Percentiles rank a stretch among this genome's conserved stretches.
phyloP scores from a whole-genome alignment of 2,888 invertebrate species.

The Aphidoletes aphidimyza region DNA sequence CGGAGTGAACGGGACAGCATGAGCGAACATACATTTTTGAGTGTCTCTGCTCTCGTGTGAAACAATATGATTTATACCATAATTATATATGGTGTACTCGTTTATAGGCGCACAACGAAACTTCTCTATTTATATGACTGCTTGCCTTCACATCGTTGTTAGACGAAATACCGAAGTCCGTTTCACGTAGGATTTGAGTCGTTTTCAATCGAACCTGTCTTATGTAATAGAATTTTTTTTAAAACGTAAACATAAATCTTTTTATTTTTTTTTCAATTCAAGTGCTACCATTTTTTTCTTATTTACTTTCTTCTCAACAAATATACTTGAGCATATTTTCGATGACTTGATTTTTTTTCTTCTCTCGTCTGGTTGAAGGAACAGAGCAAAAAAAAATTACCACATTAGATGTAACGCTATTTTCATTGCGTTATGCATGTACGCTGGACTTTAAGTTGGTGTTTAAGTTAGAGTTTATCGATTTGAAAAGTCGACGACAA shows the following conservation, averaged over 20 bases:
- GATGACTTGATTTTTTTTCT: not conserved
- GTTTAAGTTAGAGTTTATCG: not conserved
- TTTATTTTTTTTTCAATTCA: not conserved
- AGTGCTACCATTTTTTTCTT: conserved; percentile 32
- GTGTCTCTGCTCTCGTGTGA: conserved; percentile 11
- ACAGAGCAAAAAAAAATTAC: not conserved
- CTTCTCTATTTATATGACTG: not conserved
- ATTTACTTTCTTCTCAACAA: conserved; percentile 21
- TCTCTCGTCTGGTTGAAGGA: not conserved
- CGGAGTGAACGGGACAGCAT: too few species aligned
- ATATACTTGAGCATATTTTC: conserved; percentile 1
- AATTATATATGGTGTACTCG: conserved; percentile 15
- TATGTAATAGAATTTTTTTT: not conserved
- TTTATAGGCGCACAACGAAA: not conserved
- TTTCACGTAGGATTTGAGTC: conserved; percentile 30
- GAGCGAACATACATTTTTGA: conserved; percentile 30
- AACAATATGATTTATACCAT: conserved; percentile 47
- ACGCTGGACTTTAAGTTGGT: not conserved
- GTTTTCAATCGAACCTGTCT: conserved; percentile 27
- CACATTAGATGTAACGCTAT: conserved; percentile 14
- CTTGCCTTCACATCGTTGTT: conserved; percentile 38
- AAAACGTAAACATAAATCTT: not conserved
- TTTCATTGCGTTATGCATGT: not conserved
- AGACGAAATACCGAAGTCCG: conserved; percentile 43
- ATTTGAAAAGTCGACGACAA: conserved; percentile 21